phyloP scores from a whole-genome alignment of 2,888 invertebrate genomes.

The Litoditis marina region DNA sequence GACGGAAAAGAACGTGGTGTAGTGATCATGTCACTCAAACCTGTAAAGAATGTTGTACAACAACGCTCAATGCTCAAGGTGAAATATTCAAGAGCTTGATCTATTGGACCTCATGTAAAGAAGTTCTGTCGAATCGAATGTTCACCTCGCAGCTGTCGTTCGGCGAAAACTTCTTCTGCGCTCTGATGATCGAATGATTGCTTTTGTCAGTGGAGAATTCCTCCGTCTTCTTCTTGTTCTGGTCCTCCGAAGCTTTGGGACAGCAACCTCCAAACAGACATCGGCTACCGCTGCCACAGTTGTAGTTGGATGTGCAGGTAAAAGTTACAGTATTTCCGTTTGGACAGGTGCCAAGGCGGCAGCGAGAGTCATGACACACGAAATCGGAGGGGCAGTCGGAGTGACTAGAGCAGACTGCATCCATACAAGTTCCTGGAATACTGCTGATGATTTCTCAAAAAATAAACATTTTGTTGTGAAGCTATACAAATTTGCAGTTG shows the following conservation, averaged over 20 bases:
- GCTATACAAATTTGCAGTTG: background rate
- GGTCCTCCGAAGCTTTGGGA: no score
- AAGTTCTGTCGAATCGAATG: background rate
- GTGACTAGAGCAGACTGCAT: slow-evolving; percentile 31
- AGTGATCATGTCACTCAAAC: background rate
- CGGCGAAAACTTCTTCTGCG: background rate
- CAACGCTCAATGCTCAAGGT: slow-evolving; percentile 20
- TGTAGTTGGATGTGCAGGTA: slow-evolving; percentile 33
- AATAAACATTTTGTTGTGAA: background rate
- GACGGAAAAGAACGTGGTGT: no score
- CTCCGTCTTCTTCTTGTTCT: background rate
- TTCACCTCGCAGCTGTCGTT: background rate
- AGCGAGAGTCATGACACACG: slow-evolving; percentile 39
- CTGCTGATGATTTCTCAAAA: slow-evolving; percentile 26
- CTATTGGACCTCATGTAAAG: background rate
- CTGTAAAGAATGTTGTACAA: background rate
- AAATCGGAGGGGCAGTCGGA: slow-evolving; percentile 45
- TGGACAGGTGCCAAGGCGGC: slow-evolving; percentile 41
- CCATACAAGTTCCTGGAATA: no score
- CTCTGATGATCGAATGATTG: no score
- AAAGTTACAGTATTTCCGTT: slow-evolving; percentile 22
- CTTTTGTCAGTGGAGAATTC: background rate
- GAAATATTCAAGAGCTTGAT: no score
- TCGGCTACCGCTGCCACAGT: slow-evolving; percentile 35
- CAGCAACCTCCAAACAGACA: slow-evolving; percentile 49